phyloP scores from a whole-genome alignment of 1,140 invertebrate genomes.

The Oppia nitens region DNA sequence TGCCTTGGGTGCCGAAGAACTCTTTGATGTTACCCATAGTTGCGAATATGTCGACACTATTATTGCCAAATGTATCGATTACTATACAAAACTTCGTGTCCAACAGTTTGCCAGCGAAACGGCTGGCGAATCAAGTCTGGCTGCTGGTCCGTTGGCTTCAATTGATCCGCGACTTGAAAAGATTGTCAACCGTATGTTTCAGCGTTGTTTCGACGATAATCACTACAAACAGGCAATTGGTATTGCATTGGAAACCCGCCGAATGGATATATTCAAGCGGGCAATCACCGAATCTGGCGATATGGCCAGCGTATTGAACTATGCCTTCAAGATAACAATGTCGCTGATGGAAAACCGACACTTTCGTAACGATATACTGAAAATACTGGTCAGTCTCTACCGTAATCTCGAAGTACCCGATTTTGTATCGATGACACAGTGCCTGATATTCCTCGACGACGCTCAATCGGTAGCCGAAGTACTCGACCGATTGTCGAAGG shows the following conservation, averaged over 20 bases:
- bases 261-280: slow-evolving; percentile 88
- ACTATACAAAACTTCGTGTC: slow-evolving; percentile 73
- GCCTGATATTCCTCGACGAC: slow-evolving; percentile 88
- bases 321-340: slow-evolving; percentile 90
- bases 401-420: slow-evolving; percentile 67
- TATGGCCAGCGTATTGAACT: slow-evolving; percentile 70
- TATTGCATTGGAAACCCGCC: slow-evolving; percentile 77
- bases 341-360: slow-evolving; percentile 79
- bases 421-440: slow-evolving; percentile 91
- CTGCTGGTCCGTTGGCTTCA: slow-evolving; percentile 39
- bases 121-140: slow-evolving; percentile 37
- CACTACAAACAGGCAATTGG: slow-evolving; percentile 86
- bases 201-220: slow-evolving; percentile 78
- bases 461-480: slow-evolving; percentile 74
- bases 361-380: slow-evolving; percentile 73
- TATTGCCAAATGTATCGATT: slow-evolving; percentile 87
- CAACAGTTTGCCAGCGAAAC: slow-evolving; percentile 31
- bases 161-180: slow-evolving; percentile 77
- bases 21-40: slow-evolving; percentile 82
- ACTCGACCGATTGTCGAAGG: slow-evolving; percentile 12
- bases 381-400: slow-evolving; percentile 75
- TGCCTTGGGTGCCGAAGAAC: slow-evolving; percentile 73
- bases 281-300: slow-evolving; percentile 84
- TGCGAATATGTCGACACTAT: slow-evolving; percentile 94
- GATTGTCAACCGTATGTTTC: slow-evolving; percentile 93